Evolutionary conservation across 2,888 invertebrate genomes (phyloP), one percentile per base, ranked within the genome.

Genomic region (Endotricha flammealis): DNA sequence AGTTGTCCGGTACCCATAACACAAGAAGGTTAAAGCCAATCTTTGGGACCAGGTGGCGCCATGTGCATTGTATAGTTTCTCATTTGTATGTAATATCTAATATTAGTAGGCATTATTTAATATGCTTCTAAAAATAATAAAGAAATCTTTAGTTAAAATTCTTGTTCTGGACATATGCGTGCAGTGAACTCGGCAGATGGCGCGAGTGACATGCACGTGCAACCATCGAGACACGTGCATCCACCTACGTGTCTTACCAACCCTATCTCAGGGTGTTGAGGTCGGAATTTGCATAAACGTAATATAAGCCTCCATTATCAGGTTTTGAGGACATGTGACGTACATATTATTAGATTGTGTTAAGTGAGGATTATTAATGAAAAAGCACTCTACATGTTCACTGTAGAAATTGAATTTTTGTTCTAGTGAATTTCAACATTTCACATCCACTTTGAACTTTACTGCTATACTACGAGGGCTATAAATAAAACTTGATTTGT

Each of bases 181-280:
- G 62, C 72, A 70, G 55, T 72, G 72, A 72, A 69, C 72, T 53
- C 50, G 49, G 58, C 72, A 72, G 72, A 71, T 72, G 64, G 56
- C 50, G 56, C 50, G 20, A 16, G 20, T 20, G 20, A 20, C 4
- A n/a, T 12, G 45, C 52, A 55, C 52, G 51, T 32, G 45, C 29
- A 35, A 12, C 17, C 17, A 28, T 11, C 23, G 12, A 32, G 48
- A 55, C 70, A 69, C 69, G 71, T 71, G 71, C 59, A 64, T 41
- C 39, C 8, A 12, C 11, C 14, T 27, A 13, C 16, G 8, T 11
- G 12, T 4, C 22, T 41, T 40, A 38, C 38, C 17, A n/a, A 36
- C 33, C 12, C 22, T 22, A 16, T 3, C 4, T 17, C 12, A 10
- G 20, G 1, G 10, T 9, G 2, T 13, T 27, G 22, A 33, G 8